A percentile compares a stretch with the other conserved stretches of the same genome.
Evolutionary conservation across 2,888 invertebrate genomes (phyloP).

Genomic region (Hybos culiciformis): DNA sequence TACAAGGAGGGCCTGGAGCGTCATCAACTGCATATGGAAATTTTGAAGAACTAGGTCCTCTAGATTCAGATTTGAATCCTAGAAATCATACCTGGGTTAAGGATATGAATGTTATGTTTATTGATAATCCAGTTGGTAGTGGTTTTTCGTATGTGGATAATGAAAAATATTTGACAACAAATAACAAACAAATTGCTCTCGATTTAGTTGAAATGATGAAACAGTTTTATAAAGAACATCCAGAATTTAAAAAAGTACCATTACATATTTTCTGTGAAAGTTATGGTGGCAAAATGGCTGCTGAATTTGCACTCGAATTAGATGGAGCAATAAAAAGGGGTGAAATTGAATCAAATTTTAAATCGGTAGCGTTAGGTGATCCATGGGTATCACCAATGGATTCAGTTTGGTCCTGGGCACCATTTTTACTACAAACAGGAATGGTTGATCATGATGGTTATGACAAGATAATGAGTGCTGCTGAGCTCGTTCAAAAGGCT

Average conservation of each 20-base stretch:
- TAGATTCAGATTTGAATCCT: constrained; percentile 50
- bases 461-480: constrained; percentile 42
- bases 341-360: constrained; percentile 51
- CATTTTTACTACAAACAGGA: constrained; percentile 58
- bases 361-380: constrained; percentile 72
- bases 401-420: constrained; percentile 71
- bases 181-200: constrained; percentile 50
- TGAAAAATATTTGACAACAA: constrained; percentile 37
- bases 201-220: constrained; percentile 64
- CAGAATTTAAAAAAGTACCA: constrained; percentile 57
- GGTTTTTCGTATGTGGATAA: constrained; percentile 71
- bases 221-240: constrained; percentile 50
- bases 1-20: constrained; percentile 76
- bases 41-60: constrained; percentile 69
- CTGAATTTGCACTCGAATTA: constrained; percentile 54
- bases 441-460: constrained; percentile 56
- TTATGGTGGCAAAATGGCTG: constrained; percentile 88
- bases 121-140: constrained; percentile 83
- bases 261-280: constrained; percentile 81
- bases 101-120: constrained; percentile 68
- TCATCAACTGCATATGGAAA: constrained; percentile 77
- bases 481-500: constrained; percentile 41
- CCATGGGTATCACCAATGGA: constrained; percentile 84
- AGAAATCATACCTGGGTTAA: constrained; percentile 64
- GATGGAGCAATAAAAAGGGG: constrained; percentile 48